Percentiles rank a stretch among this genome's conserved stretches.
Evolutionary conservation across 2,888 invertebrate species (phyloP).

Genomic region (Ctena decussata): DNA sequence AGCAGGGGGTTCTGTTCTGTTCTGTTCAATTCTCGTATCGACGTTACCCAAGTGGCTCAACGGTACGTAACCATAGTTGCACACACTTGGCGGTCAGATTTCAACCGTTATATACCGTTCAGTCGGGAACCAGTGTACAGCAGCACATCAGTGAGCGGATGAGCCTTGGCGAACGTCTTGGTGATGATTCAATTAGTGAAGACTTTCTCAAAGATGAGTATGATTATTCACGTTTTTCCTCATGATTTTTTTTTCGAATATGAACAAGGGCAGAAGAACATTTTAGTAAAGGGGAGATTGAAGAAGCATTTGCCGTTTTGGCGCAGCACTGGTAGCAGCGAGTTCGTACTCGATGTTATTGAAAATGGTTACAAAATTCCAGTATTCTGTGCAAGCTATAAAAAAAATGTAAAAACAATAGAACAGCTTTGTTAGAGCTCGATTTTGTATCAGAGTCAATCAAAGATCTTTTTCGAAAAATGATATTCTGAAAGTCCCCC

Average conservation of each 20-base stretch:
- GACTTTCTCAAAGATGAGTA: conserved; percentile 43
- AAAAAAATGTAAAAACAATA: conserved; percentile 21
- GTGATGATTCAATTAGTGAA: neutral
- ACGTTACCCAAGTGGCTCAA: too few relatives aligned
- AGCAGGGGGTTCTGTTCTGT: too few relatives aligned
- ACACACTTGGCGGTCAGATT: too few relatives aligned
- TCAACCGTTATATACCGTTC: too few relatives aligned
- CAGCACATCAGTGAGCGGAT: neutral
- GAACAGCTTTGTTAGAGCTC: conserved; percentile 2
- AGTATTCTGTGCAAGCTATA: neutral
- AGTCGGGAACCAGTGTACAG: neutral
- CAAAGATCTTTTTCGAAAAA: conserved; percentile 23
- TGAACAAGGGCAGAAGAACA: conserved; percentile 43
- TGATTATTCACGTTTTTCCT: conserved; percentile 26
- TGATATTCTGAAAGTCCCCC: neutral
- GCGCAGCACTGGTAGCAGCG: neutral
- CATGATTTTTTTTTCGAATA: conserved; percentile 51
- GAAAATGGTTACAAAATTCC: conserved; percentile 28
- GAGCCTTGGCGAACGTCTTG: neutral
- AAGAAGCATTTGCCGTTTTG: conserved; percentile 10
- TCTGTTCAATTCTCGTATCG: too few relatives aligned
- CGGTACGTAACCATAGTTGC: too few relatives aligned
- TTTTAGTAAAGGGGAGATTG: conserved; percentile 40
- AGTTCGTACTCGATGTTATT: conserved; percentile 20
- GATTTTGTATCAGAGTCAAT: conserved; percentile 31